Conservation (phyloP, 1,140 invertebrate genomes). For the Sitobion miscanthi region DNA sequence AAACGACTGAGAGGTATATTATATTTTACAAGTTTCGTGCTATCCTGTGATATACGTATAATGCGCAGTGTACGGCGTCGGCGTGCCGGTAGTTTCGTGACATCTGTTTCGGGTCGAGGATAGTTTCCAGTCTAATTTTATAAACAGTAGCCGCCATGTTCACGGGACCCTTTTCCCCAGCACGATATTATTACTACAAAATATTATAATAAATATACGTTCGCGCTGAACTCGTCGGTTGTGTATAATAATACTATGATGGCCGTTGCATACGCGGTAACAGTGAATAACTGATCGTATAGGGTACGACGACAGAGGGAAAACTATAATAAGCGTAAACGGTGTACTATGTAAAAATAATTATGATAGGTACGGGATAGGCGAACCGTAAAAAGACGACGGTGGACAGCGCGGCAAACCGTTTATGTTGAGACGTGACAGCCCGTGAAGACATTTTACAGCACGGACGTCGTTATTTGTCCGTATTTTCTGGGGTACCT, state of each 20-base stretch:
- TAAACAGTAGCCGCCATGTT: not conserved
- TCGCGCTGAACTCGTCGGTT: not conserved
- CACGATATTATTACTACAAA: not conserved
- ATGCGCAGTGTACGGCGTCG: not conserved
- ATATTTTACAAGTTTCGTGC: not conserved
- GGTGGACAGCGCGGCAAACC: not conserved
- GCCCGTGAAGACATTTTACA: not conserved
- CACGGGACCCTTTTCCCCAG: not conserved
- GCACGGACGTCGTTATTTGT: not conserved
- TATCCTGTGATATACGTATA: not conserved
- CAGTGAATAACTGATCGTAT: not conserved
- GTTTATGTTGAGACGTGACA: not conserved
- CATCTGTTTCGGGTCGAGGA: constrained; percentile 29
- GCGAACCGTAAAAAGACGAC: constrained; percentile 23
- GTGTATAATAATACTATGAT: not conserved
- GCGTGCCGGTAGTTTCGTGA: not conserved
- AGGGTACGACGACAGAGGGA: not conserved
- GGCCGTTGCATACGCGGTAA: not conserved
- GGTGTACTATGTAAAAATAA: not conserved
- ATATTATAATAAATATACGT: not conserved
- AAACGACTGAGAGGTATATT: not conserved
- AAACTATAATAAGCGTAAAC: not conserved
- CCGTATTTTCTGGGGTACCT: not conserved
- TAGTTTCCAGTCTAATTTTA: constrained; percentile 45
- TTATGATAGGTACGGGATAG: not conserved